A percentile compares a stretch with the other conserved stretches of the same genome.
Evolutionary conservation across 2,888 invertebrate genomes (phyloP).

Genomic region (Pandemis heparana): DNA sequence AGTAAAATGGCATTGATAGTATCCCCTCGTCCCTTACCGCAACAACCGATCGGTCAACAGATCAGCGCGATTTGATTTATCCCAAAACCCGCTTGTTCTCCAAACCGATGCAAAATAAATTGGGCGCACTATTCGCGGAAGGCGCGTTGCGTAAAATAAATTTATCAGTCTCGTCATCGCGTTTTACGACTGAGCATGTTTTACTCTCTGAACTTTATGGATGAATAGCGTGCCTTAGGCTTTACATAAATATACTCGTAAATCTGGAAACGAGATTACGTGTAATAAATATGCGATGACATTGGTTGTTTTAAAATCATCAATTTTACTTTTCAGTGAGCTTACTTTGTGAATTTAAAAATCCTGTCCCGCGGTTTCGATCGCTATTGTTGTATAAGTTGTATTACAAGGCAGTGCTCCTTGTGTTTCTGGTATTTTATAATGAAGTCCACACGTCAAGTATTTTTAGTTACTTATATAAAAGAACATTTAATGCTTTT

Average conservation of each 20-base stretch:
- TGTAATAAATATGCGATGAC: conserved; percentile 34
- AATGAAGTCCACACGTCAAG: no score
- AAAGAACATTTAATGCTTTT: no score
- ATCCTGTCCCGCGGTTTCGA: background rate
- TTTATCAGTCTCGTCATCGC: conserved; percentile 41
- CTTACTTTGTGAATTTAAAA: background rate
- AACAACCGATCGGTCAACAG: conserved; percentile 11
- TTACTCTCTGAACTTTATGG: conserved; percentile 33
- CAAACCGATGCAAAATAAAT: conserved; percentile 33
- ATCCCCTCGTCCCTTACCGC: background rate
- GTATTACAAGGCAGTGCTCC: background rate
- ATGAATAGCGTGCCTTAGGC: conserved; percentile 37
- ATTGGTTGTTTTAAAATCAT: conserved; percentile 24
- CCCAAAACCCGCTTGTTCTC: conserved; percentile 22
- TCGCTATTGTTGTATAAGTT: background rate
- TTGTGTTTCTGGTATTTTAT: no score
- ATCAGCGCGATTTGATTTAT: conserved; percentile 22
- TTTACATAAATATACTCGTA: conserved; percentile 38
- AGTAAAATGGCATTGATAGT: background rate
- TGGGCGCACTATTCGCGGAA: conserved; percentile 35
- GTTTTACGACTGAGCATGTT: conserved; percentile 36
- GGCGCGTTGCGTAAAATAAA: conserved; percentile 38
- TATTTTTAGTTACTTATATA: no score
- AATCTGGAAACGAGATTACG: conserved; percentile 32
- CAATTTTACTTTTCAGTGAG: background rate